These are phyloP conservation scores for Oostethus manadensis DNA, from an alignment of 2,113 vertebrate genomes.

Conservation along the genomic window DNA sequence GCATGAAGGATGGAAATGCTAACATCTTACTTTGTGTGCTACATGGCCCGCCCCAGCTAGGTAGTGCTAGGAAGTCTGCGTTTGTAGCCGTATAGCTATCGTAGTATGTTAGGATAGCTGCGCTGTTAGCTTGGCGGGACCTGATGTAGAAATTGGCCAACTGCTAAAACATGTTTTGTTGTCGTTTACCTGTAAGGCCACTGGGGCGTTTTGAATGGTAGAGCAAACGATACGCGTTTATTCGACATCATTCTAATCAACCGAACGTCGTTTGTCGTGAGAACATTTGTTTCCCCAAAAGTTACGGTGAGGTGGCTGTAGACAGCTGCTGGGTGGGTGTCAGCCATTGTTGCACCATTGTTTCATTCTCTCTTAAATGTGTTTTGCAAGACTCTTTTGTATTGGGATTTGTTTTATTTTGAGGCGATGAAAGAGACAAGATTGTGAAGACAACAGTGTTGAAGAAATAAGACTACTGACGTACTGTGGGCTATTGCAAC, in stretches of 20 bases:
- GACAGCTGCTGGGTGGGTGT: background rate
- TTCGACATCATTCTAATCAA: constrained; percentile 2
- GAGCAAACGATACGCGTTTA: background rate
- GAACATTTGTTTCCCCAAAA: background rate
- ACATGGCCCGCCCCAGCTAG: too few species aligned
- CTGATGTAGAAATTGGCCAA: background rate
- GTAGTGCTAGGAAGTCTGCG: too few species aligned
- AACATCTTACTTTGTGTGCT: background rate
- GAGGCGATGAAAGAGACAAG: too few species aligned
- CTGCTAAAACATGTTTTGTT: background rate
- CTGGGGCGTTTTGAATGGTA: background rate
- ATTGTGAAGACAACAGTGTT: too few species aligned
- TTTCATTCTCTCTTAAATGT: too few species aligned
- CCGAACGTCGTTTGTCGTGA: background rate
- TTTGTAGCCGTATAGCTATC: background rate
- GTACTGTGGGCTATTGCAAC: too few species aligned
- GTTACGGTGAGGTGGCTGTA: too few species aligned
- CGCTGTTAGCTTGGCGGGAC: background rate
- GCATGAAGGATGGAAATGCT: background rate
- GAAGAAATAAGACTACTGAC: too few species aligned
- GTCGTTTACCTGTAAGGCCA: fast-evolving
- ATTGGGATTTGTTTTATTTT: too few species aligned
- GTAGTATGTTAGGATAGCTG: constrained; percentile 27
- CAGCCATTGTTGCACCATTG: too few species aligned
- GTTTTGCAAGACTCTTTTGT: too few species aligned